phyloP scores from a whole-genome alignment of 2,797 vertebrate genomes.

The Parauchenoglanis ngamensis region DNA sequence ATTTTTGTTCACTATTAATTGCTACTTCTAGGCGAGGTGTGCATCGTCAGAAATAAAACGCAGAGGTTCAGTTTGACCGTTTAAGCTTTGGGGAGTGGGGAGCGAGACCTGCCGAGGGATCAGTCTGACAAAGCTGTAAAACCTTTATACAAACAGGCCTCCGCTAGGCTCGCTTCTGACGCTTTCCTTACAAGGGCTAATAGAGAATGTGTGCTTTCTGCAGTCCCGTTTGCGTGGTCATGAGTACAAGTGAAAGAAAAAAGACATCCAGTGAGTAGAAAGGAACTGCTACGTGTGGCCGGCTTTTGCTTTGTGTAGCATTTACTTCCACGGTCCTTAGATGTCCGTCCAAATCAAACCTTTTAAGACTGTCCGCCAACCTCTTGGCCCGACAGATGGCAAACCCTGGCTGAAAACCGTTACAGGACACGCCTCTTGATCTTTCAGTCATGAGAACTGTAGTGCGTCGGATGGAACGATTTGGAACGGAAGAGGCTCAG shows the following conservation, averaged over 20 bases:
- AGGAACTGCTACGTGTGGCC: neutral
- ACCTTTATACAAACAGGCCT: constrained; percentile 30
- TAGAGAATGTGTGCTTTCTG: neutral
- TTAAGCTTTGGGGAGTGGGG: constrained; percentile 1
- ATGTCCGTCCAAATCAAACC: neutral
- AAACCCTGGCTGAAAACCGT: constrained; percentile 54
- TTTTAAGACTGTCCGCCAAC: constrained; percentile 23
- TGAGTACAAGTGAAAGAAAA: neutral
- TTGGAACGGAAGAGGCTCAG: constrained; percentile 19
- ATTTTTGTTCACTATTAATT: neutral
- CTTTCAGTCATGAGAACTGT: constrained; percentile 46
- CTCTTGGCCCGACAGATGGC: constrained; percentile 53
- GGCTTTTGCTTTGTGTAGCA: neutral
- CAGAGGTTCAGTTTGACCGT: neutral
- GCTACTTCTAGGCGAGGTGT: constrained; percentile 3
- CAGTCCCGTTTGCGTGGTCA: neutral
- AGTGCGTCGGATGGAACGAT: constrained; percentile 17
- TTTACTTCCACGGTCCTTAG: neutral
- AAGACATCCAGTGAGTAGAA: neutral
- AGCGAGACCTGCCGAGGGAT: constrained; percentile 46
- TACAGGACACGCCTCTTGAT: constrained; percentile 47
- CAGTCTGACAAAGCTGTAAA: constrained; percentile 38
- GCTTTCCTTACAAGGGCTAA: neutral
- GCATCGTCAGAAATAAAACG: neutral
- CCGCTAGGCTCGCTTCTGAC: neutral